Evolutionary conservation across 2,113 vertebrate species (phyloP).

Genomic region (Seriola dumerili): DNA sequence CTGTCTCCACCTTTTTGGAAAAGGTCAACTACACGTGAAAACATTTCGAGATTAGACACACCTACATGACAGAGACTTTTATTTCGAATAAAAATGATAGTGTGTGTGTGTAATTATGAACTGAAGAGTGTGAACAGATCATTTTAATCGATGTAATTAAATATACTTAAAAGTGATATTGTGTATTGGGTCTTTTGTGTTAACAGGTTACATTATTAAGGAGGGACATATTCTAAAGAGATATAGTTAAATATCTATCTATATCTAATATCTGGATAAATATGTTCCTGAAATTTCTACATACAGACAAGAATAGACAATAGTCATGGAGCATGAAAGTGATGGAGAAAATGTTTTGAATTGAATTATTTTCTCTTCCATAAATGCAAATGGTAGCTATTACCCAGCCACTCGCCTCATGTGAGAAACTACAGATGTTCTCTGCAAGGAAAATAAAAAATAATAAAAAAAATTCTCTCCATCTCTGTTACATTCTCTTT

Average conservation of each 20-base stretch:
- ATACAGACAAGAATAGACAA: constrained; percentile 30
- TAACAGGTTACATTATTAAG: background rate
- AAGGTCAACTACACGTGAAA: constrained; percentile 33
- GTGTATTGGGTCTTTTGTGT: background rate
- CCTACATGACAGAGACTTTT: constrained; percentile 4
- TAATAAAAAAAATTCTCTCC: constrained; percentile 18
- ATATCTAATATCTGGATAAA: background rate
- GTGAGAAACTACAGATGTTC: constrained; percentile 71
- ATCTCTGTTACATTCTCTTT: constrained; percentile 59
- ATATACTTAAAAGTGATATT: background rate
- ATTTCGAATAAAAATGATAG: constrained; percentile 7
- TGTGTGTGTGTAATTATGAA: background rate
- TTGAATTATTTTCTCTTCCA: constrained; percentile 56
- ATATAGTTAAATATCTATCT: background rate
- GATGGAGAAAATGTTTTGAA: constrained; percentile 31
- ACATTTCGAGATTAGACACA: constrained; percentile 27
- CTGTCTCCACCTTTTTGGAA: constrained; percentile 24
- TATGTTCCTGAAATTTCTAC: background rate
- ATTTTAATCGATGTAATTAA: constrained; percentile 1
- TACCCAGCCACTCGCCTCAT: constrained; percentile 44
- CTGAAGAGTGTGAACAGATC: background rate
- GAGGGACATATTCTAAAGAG: background rate
- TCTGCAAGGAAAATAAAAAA: constrained; percentile 6
- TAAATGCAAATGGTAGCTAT: constrained; percentile 70
- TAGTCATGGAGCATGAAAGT: constrained; percentile 28